Evolutionary conservation across 2,113 vertebrate genomes (phyloP).

Genomic region (Eptesicus fuscus): DNA sequence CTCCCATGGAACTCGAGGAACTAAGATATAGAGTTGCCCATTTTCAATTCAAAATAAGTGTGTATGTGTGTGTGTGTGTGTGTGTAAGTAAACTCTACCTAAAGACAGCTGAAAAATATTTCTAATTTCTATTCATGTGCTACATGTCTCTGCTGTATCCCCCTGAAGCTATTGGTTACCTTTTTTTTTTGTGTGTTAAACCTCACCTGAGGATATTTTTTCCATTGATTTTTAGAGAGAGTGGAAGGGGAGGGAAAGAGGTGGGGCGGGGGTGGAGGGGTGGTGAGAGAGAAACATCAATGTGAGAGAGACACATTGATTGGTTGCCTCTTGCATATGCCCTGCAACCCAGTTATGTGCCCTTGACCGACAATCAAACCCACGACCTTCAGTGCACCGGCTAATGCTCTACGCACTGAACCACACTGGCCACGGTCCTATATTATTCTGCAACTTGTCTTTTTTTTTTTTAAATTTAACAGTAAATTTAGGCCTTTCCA

Average conservation of each 20-base stretch:
- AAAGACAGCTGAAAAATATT: conserved; percentile 33
- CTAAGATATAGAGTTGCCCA: conserved; percentile 9
- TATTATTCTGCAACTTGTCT: not conserved
- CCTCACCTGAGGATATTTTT: no score
- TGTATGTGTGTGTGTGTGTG: not conserved
- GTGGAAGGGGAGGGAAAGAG: no score
- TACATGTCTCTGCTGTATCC: not conserved
- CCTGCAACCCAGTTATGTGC: no score
- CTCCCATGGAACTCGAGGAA: not conserved
- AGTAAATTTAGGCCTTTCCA: conserved; percentile 30
- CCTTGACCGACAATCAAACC: no score
- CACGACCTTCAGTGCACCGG: no score
- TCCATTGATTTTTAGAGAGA: no score
- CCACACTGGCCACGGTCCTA: no score
- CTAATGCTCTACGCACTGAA: no score
- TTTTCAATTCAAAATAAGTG: conserved; percentile 44
- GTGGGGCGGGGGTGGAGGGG: no score
- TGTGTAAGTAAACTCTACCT: not conserved
- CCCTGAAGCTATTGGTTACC: not conserved
- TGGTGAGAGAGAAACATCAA: no score
- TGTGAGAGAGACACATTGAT: no score
- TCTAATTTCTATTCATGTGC: not conserved
- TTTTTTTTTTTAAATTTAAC: not conserved
- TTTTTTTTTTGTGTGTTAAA: not conserved
- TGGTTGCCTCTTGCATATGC: no score